A percentile compares a stretch with the other conserved stretches of the same genome.
Evolutionary conservation across 2,797 vertebrate species (phyloP).

Genomic region (Pseudochromis fuscus): DNA sequence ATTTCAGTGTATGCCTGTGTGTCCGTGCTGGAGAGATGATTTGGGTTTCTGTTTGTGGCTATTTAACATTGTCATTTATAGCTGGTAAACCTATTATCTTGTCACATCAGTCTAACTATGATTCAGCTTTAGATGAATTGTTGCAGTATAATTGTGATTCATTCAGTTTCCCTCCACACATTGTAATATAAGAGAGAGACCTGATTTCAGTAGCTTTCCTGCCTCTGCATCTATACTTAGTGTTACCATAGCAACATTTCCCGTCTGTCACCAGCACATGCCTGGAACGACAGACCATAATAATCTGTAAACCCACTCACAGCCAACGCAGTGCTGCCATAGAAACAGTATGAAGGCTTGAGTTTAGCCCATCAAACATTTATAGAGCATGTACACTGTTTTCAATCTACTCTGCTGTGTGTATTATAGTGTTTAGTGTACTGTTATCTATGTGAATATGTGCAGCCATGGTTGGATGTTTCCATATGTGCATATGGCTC

Average conservation of each 20-base stretch:
- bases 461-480: neutral
- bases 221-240: conserved; percentile 58
- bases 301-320: conserved; percentile 69
- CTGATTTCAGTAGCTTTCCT: conserved; percentile 40
- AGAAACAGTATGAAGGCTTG: conserved; percentile 41
- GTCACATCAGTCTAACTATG: neutral
- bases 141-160: neutral
- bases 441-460: neutral
- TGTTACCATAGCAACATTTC: conserved; percentile 67
- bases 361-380: conserved; percentile 32
- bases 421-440: neutral
- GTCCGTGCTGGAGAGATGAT: too few relatives aligned
- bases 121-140: neutral
- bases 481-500: neutral
- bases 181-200: conserved; percentile 31
- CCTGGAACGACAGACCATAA: conserved; percentile 67
- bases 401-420: conserved; percentile 1
- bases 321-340: conserved; percentile 59
- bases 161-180: conserved; percentile 2
- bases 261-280: conserved; percentile 71
- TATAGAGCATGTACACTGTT: neutral
- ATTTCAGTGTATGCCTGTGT: neutral
- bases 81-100: neutral
- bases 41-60: too few relatives aligned
- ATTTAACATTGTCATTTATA: neutral